Evolutionary conservation across 37 sponge, comb jelly and placozoan genomes (phyloP), one percentile per base, ranked within the genome.

Genomic region (Axinella damicornis): DNA sequence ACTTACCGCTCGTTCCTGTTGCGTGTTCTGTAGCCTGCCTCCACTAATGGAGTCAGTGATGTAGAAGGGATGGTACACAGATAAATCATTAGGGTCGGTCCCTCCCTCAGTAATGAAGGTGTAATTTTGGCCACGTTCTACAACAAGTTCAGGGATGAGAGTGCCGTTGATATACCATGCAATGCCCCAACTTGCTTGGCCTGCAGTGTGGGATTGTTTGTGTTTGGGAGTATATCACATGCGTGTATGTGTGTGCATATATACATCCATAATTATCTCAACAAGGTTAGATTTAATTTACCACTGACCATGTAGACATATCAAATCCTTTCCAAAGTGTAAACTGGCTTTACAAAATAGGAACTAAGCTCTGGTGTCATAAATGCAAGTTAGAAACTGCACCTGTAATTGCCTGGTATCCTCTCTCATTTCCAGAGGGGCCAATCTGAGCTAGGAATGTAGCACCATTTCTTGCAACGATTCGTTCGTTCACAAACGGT

Each of bases 1-100:
- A 46, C 4, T 46, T 46, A 46, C 46, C 46, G 4, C 46, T 46
- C 9, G 46, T 9, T 46, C 46, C 46, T 46, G 46, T 9, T 46
- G 46, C 9, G 46, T 46, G 46, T 46, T 46, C 15, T 25, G 53
- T 5, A 77, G 74, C 70, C 72, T 53, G 20, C 91, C 81, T 34
- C 87, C 87, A 21, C 53, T 22, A 56, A 24, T 55, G 18, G 84
- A 79, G 68, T 86, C 67, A 54, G 91, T 94, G 76, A 94, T 86
- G 76, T 94, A 94, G 60, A 94, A 84, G 30, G 94, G 94, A 83
- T 90, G 94, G 53, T 94, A 87, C 28, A 60, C 65, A 30, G 89
- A 25, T 30, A 36, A 46, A 40, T 17, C 13, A 60, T 37, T 62
- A 56, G 82, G 57, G 65, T 85, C 65, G 34, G 73, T 39, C 30